Percentiles rank a stretch among this genome's conserved stretches.
These are phyloP conservation scores for Teleogryllus occipitalis DNA, from an alignment of 1,140 invertebrate genomes.

Conservation along the genomic window DNA sequence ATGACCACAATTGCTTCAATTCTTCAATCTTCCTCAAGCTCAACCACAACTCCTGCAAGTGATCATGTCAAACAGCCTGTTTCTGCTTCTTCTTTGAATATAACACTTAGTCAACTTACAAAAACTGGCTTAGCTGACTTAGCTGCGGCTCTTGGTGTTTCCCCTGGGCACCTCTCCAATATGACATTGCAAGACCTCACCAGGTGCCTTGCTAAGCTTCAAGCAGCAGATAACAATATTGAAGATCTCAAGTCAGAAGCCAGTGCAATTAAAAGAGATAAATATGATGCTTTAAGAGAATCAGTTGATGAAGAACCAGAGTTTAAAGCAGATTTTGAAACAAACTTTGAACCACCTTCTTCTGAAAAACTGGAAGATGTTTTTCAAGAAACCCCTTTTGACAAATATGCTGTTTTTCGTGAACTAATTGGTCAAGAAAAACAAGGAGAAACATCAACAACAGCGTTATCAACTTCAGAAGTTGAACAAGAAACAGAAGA, in stretches of 20 bases:
- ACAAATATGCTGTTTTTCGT: constrained; percentile 76
- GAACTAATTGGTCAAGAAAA: constrained; percentile 52
- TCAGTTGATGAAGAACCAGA: constrained; percentile 32
- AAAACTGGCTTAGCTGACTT: constrained; percentile 70
- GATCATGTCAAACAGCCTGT: constrained; percentile 28
- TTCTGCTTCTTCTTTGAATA: constrained; percentile 45
- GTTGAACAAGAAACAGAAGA: background rate
- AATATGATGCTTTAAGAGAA: constrained; percentile 28
- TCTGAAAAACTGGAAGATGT: constrained; percentile 21
- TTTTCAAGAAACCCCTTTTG: constrained; percentile 41
- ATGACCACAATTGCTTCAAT: constrained; percentile 26
- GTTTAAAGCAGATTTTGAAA: constrained; percentile 49
- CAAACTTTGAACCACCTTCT: constrained; percentile 27
- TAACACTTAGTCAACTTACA: constrained; percentile 71
- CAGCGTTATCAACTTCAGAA: background rate
- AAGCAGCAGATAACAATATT: constrained; percentile 27
- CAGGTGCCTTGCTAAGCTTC: constrained; percentile 19
- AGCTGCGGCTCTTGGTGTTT: constrained; percentile 63
- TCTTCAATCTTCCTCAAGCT: constrained; percentile 44
- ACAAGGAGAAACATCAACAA: background rate
- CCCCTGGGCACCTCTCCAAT: constrained; percentile 63
- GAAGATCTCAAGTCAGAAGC: constrained; percentile 25
- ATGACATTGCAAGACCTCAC: constrained; percentile 79
- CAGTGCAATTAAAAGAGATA: constrained; percentile 21
- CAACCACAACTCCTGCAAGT: constrained; percentile 23